Percentiles rank a stretch among this genome's conserved stretches.
Conservation (phyloP, 2,113 vertebrate genomes). For the Heterocephalus glaber region DNA sequence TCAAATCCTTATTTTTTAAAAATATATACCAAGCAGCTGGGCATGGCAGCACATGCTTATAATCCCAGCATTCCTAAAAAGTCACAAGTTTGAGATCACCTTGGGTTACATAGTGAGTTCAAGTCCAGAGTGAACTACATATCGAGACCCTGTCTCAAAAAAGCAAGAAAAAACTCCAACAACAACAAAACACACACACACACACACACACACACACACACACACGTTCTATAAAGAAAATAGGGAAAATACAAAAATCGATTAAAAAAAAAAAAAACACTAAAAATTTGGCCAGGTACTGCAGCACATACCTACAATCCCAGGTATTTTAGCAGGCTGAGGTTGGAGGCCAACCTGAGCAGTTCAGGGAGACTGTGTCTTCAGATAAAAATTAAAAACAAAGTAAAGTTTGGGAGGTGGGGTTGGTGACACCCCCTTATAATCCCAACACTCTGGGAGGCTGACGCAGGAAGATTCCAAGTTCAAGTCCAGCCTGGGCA, state of each 20-base stretch:
- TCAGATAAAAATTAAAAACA: background rate
- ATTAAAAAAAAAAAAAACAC: background rate
- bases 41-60: background rate
- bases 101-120: background rate
- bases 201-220: background rate
- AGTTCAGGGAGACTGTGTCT: background rate
- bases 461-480: background rate
- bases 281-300: background rate
- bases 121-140: background rate
- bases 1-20: background rate
- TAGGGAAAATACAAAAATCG: conserved; percentile 15
- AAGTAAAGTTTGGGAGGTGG: background rate
- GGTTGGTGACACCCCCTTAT: too few relatives aligned
- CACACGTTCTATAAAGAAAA: conserved; percentile 41
- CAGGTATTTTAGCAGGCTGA: background rate
- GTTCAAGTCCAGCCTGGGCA: background rate
- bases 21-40: background rate
- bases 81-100: background rate
- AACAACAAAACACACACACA: background rate
- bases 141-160: background rate
- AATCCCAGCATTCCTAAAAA: background rate
- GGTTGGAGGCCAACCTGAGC: background rate
- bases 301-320: background rate
- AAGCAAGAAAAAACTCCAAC: background rate
- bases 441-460: background rate